Percentiles rank a stretch among this genome's conserved stretches.
These are phyloP conservation scores for Cantharis flavilabris DNA, from an alignment of 2,888 invertebrate species.

Conservation along the genomic window DNA sequence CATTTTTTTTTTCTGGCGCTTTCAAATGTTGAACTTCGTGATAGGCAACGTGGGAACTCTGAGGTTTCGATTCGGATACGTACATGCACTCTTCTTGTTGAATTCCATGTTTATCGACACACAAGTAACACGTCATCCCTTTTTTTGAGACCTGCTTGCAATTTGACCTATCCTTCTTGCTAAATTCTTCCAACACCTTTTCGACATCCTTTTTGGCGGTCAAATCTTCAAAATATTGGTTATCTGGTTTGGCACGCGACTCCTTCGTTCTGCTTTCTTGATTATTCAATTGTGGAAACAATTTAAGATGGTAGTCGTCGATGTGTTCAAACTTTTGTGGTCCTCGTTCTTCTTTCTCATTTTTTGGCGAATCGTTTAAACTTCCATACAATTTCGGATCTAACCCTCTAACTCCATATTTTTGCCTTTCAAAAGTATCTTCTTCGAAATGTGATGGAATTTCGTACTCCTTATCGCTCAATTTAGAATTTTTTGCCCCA, in stretches of 20 bases:
- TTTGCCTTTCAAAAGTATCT: slow-evolving; percentile 35
- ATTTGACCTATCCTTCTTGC: slow-evolving; percentile 70
- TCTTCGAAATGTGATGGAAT: slow-evolving; percentile 45
- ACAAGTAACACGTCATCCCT: slow-evolving; percentile 78
- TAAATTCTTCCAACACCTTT: slow-evolving; percentile 73
- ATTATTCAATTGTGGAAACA: slow-evolving; percentile 54
- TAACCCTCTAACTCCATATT: slow-evolving; percentile 26
- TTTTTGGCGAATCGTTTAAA: slow-evolving; percentile 19
- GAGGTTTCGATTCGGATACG: slow-evolving; percentile 70
- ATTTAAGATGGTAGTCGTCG: slow-evolving; percentile 55
- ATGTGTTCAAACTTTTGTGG: slow-evolving; percentile 52
- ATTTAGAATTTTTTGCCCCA: slow-evolving; percentile 25
- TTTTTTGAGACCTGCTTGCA: slow-evolving; percentile 74
- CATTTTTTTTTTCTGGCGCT: slow-evolving; percentile 54
- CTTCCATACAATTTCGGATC: slow-evolving; percentile 37
- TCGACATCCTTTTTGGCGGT: slow-evolving; percentile 69
- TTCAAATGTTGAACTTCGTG: slow-evolving; percentile 68
- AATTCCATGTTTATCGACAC: slow-evolving; percentile 69
- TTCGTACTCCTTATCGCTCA: slow-evolving; percentile 41
- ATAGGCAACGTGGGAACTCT: slow-evolving; percentile 67
- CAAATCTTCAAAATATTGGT: slow-evolving; percentile 34
- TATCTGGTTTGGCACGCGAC: slow-evolving; percentile 56
- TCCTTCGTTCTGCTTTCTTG: slow-evolving; percentile 50
- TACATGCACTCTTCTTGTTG: slow-evolving; percentile 82
- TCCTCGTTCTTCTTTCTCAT: slow-evolving; percentile 4